Evolutionary conservation across 23 tunicate genomes (phyloP), one percentile per base, ranked within the genome.

Genomic region (Phallusia fumigata): DNA sequence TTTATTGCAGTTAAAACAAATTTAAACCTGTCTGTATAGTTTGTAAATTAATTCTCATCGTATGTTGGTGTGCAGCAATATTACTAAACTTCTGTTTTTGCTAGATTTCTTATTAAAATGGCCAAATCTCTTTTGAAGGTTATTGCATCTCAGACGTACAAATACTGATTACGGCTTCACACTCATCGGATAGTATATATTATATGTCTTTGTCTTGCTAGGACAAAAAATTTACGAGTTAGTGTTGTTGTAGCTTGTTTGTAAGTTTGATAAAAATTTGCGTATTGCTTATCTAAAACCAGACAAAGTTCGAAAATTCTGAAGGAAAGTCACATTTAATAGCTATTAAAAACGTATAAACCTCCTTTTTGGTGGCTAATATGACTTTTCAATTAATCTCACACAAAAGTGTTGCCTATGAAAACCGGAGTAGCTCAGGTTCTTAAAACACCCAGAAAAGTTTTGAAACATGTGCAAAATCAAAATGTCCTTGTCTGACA

Each of bases 51-150:
- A 40, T 40, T 40, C 10, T 40, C 10, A 40, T 40, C 47, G 5
- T 3, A 40, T 5, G 47, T 40, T 40, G 47, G 10, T 40, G 47
- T 40, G 5, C 47, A 40, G 47, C 47, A 40, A 40, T 40, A 40
- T 40, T 40, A 40, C 5, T 40, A 40, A 40, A 40, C 28, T 58
- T 58, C 69, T 58, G 69, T 58, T 58, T 58, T 58, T 58, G 69
- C 69, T 58, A 58, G 69, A 58, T 58, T 58, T 58, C 69, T 58
- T 58, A 58, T 58, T 21, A 58, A 58, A 58, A 21, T 58, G 69
- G 69, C 69, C 69, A 58, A 58, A 58, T 58, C 69, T 58, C 69
- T 58, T 58, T 58, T 58, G 69, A 58, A 58, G 69, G 69, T 58
- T 58, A 58, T 58, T 58, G 69, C 69, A 6, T 58, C 69, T 3